Conservation (phyloP, 2,113 vertebrate genomes). For the Eira barbara region DNA sequence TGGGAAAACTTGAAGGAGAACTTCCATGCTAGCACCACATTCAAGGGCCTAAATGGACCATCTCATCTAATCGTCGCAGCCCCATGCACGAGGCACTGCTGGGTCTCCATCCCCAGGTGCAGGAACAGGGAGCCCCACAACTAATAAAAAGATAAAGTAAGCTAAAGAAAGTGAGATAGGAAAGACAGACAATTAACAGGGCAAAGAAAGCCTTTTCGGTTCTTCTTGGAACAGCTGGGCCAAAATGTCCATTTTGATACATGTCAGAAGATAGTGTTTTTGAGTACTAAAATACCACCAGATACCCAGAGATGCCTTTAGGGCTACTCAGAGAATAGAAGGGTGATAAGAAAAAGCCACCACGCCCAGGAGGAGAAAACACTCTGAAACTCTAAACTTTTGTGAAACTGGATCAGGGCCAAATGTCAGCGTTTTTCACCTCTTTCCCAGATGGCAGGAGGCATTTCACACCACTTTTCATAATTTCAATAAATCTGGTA, state of each 20-base stretch:
- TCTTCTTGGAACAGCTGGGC: background rate
- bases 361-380: constrained; percentile 24
- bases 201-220: background rate
- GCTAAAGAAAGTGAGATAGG: background rate
- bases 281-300: constrained; percentile 35
- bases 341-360: constrained; percentile 54
- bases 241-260: background rate
- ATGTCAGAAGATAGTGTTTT: background rate
- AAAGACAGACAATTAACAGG: background rate
- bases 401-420: constrained; percentile 42
- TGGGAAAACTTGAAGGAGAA: background rate
- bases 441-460: constrained; percentile 56
- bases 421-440: constrained; percentile 63
- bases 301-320: constrained; percentile 26
- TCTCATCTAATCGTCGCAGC: background rate
- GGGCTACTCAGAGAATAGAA: background rate
- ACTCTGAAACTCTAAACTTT: constrained; percentile 59
- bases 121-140: background rate
- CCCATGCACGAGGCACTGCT: background rate
- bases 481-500: constrained; percentile 72
- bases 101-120: background rate
- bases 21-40: background rate
- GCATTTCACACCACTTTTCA: constrained; percentile 67
- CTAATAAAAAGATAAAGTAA: background rate
- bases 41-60: background rate